Percentiles rank a stretch among this genome's conserved stretches.
Conservation (phyloP, 2,888 invertebrate genomes). For the Lottia scabra region DNA sequence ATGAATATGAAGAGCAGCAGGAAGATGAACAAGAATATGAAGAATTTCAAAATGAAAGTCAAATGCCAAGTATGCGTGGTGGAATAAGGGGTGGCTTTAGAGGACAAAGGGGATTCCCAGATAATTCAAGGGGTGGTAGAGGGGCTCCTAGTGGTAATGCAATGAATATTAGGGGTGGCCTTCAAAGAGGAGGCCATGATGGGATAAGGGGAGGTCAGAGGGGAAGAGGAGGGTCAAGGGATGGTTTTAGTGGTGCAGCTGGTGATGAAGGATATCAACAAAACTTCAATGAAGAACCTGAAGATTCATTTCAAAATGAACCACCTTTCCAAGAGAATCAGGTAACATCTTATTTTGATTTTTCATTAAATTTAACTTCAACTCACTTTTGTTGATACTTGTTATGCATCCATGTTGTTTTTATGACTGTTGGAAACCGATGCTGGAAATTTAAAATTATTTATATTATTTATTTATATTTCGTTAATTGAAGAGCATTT, state of each 20-base stretch:
- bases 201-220: constrained; percentile 15
- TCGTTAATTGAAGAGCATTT: too few relatives aligned
- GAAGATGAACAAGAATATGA: background rate
- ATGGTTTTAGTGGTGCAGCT: constrained; percentile 9
- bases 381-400: too few relatives aligned
- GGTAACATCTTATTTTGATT: too few relatives aligned
- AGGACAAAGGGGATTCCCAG: background rate
- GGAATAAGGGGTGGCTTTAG: background rate
- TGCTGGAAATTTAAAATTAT: too few relatives aligned
- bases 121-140: background rate
- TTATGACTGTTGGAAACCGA: too few relatives aligned
- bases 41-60: too few relatives aligned
- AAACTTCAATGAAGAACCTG: constrained; percentile 16
- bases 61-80: background rate
- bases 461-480: too few relatives aligned
- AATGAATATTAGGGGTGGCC: background rate
- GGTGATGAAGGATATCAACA: constrained; percentile 8
- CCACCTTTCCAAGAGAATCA: background rate
- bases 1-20: constrained; percentile 2
- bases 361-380: too few relatives aligned
- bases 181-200: constrained; percentile 8
- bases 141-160: background rate
- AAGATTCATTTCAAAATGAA: constrained; percentile 14
- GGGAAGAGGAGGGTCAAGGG: constrained; percentile 19
- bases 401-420: too few relatives aligned